phyloP scores from a whole-genome alignment of 2,113 vertebrate species.

The Colaptes auratus region DNA sequence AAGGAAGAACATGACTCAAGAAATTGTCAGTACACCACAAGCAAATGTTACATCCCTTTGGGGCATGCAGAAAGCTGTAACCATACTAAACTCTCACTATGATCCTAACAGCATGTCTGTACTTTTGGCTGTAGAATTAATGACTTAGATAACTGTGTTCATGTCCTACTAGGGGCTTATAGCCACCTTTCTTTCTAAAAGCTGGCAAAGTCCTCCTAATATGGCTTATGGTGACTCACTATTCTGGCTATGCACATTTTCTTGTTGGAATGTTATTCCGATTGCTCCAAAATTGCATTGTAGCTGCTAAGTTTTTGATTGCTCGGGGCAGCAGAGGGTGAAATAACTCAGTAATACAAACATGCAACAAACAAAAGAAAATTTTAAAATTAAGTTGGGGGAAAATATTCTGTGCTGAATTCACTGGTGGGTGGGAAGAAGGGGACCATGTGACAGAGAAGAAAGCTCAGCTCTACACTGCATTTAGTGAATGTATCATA shows the following conservation, averaged over 20 bases:
- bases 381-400: not conserved
- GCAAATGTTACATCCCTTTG: constrained; percentile 63
- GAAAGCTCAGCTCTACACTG: not conserved
- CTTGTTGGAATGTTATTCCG: not conserved
- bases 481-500: not conserved
- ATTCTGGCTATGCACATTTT: not conserved
- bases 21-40: constrained; percentile 62
- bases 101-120: constrained; percentile 44
- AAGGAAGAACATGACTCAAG: constrained; percentile 58
- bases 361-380: not conserved
- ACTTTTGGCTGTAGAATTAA: constrained; percentile 12
- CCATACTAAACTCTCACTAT: constrained; percentile 38
- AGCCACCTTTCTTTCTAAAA: not conserved
- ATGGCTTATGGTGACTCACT: not conserved
- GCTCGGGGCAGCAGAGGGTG: not conserved
- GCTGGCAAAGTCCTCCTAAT: not conserved
- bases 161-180: not conserved
- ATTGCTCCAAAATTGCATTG: not conserved
- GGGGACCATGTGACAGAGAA: not conserved
- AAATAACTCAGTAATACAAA: not conserved
- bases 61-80: constrained; percentile 58
- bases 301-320: not conserved
- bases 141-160: not conserved
- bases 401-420: not conserved
- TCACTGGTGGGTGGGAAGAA: not conserved